These are phyloP conservation scores for Eunapius fragilis DNA, from an alignment of 37 sponge, comb jelly and placozoan genomes.

Conservation along the genomic window DNA sequence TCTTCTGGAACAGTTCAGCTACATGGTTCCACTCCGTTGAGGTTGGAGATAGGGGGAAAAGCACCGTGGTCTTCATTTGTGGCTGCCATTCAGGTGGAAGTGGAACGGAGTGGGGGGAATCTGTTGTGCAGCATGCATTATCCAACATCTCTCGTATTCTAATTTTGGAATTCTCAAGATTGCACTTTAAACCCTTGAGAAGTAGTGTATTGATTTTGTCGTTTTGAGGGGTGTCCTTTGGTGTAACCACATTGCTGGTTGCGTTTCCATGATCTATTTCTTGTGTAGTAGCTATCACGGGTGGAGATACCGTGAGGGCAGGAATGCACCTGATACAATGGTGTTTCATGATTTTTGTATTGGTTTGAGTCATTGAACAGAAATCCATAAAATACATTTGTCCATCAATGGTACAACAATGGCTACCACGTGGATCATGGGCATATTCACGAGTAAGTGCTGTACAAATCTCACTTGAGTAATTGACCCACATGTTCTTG, in stretches of 20 bases:
- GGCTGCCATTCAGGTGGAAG: slow-evolving; percentile 42
- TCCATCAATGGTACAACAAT: neutral
- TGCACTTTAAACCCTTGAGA: neutral
- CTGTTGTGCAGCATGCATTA: neutral
- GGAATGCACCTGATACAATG: neutral
- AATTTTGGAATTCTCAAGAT: neutral
- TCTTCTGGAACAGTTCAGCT: neutral
- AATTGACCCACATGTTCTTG: neutral
- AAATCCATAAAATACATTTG: slow-evolving; percentile 7
- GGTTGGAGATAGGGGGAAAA: neutral
- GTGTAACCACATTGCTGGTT: neutral
- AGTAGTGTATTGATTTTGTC: neutral
- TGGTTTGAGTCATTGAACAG: neutral
- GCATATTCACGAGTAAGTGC: slow-evolving; percentile 1
- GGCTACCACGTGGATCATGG: slow-evolving; percentile 8
- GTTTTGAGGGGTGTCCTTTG: neutral
- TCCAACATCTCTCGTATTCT: neutral
- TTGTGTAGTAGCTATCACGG: neutral
- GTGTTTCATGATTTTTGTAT: neutral
- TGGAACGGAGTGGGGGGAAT: neutral
- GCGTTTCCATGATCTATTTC: neutral
- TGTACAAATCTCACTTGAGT: neutral
- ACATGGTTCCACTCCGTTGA: slow-evolving; percentile 22
- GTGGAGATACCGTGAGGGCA: neutral
- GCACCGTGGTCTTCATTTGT: neutral